Evolutionary conservation across 2,888 invertebrate species (phyloP).

Genomic region (Spatulosminthurus flaviceps): DNA sequence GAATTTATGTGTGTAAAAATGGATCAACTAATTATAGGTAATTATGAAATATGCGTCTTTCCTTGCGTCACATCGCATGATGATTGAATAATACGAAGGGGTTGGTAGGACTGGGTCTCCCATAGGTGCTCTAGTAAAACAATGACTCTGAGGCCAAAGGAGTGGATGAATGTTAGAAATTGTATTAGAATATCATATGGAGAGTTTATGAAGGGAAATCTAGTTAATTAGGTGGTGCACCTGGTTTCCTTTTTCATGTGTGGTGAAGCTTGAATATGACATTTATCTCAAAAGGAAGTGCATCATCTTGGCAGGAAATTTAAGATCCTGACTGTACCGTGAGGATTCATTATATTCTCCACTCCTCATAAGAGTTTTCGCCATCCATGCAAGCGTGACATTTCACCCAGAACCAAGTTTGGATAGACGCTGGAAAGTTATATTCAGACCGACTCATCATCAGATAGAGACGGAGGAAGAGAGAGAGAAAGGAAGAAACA

Average conservation of each 20-base stretch:
- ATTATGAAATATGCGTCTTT: no score
- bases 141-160: neutral
- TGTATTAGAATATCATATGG: conserved; percentile 25
- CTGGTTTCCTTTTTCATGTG: conserved; percentile 61
- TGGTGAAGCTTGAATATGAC: conserved; percentile 50
- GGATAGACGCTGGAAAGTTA: neutral
- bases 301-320: conserved; percentile 59
- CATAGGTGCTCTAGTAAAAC: neutral
- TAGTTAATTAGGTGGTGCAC: conserved; percentile 59
- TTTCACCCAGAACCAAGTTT: conserved; percentile 34
- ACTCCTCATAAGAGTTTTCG: conserved; percentile 39
- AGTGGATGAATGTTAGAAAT: neutral
- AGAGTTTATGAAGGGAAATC: conserved; percentile 55
- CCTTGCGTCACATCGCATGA: no score
- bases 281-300: conserved; percentile 57
- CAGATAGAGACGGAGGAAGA: conserved; percentile 12
- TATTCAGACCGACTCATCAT: neutral
- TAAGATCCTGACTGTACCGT: conserved; percentile 49
- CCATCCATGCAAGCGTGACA: conserved; percentile 49
- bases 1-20: no score
- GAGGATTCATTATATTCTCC: conserved; percentile 24
- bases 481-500: conserved; percentile 40
- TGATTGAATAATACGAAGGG: no score
- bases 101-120: no score
- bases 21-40: no score